Base-by-base conservation (phyloP, 2,888 invertebrate genomes). In the Empis stercorea region DNA sequence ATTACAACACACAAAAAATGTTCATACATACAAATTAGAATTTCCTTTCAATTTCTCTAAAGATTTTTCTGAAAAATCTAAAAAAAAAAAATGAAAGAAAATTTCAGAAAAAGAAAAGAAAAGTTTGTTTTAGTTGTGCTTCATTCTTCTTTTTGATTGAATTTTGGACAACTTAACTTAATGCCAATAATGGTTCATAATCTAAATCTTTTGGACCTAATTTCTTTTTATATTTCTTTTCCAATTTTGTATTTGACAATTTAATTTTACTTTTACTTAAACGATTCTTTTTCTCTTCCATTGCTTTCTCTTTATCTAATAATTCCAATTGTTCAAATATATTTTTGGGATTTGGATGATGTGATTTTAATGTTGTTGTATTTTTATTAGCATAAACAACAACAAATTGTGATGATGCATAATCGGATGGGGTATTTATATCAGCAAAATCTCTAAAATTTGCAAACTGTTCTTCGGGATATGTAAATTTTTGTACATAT, bases 361-460 rank as follows among this genome's bases (percentile, higher is more conserved):
- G 30, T 4, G 59, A 49, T n/a, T n/a, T n/a, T n/a, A n/a, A n/a
- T 53, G 73, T 69, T 4, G 81, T 84, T 9, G 77, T 78, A 58
- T 87, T 87, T 63, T 84, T 84, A 55, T 86, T 85, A 0, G 84
- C 85, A 61, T 88, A 88, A 0, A 88, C 87, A 0, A 88, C 82
- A 30, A 87, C 86, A 52, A 80, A 81, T 56, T 88, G 84, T 0
- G 88, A 87, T 64, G 84, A 89, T 7, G 86, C 86, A 2, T 81
- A 75, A 60, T 85, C 86, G 0, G 84, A 78, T 1, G 87, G 87
- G 4, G 86, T 80, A 52, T 88, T 89, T 46, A 91, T 89, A 58
- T 91, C 91, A 1, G 91, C 89, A 60, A 91, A 91, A 63, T 91
- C 91, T 58, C 87, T 76, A 71, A 91, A 91, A 62, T 89, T 87